A percentile compares a stretch with the other conserved stretches of the same genome.
Conservation (phyloP, 2,113 vertebrate species). For the Oostethus manadensis region DNA sequence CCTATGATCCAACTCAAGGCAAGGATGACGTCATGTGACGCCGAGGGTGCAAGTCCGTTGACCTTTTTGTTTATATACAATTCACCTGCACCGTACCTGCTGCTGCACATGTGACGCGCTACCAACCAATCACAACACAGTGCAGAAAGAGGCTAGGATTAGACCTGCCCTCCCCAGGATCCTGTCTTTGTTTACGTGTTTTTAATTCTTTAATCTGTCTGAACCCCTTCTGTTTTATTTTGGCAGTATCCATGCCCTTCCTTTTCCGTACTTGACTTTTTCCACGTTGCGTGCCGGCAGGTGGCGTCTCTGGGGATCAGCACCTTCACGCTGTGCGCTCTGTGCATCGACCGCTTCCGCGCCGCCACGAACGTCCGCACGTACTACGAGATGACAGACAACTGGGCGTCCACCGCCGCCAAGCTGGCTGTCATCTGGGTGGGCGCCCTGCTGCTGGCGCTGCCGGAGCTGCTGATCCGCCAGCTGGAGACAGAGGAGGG, state of each 20-base stretch:
- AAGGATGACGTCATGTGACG: no score
- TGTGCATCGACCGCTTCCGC: constrained; percentile 94
- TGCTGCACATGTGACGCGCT: constrained; percentile 5
- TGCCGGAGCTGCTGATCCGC: constrained; percentile 89
- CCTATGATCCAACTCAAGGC: no score
- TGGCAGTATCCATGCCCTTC: neutral
- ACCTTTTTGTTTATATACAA: no score
- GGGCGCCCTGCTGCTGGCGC: constrained; percentile 85
- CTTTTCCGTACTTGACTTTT: neutral
- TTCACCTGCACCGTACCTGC: no score
- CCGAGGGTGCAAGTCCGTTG: no score
- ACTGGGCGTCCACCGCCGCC: constrained; percentile 86
- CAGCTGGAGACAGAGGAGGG: constrained; percentile 83
- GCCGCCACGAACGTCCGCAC: constrained; percentile 93
- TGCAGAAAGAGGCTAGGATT: constrained; percentile 19
- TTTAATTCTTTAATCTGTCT: neutral
- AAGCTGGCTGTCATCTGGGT: constrained; percentile 96
- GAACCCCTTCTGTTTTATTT: neutral
- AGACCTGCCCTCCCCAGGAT: neutral
- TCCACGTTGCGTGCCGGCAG: constrained; percentile 53
- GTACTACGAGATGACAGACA: constrained; percentile 97
- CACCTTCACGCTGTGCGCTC: constrained; percentile 90
- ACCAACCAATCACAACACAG: constrained; percentile 20
- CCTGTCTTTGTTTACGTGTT: no score
- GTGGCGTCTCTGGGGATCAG: constrained; percentile 93